phyloP scores from a whole-genome alignment of 2,888 invertebrate species.

The Stenurella melanura region DNA sequence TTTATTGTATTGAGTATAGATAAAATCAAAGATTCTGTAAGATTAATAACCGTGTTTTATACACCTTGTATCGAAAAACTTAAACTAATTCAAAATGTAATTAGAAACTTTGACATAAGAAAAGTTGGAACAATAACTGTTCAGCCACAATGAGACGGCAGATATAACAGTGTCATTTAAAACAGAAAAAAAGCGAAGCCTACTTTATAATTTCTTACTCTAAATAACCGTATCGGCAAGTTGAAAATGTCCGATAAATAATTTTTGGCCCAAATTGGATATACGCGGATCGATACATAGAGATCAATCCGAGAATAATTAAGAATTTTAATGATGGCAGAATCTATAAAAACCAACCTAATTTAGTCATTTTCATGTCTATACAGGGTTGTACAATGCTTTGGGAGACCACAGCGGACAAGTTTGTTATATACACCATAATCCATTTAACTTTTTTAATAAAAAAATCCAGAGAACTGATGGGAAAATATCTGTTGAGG shows the following conservation, averaged over 20 bases:
- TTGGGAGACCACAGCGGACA: no score
- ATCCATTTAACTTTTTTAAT: no score
- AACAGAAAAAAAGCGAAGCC: not conserved
- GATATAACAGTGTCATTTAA: conserved; percentile 12
- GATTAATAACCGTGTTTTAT: conserved; percentile 9
- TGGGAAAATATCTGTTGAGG: no score
- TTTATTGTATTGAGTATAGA: not conserved
- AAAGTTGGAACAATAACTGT: conserved; percentile 28
- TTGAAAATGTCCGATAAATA: not conserved
- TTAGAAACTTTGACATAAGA: conserved; percentile 22
- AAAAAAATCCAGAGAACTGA: no score
- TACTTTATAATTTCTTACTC: conserved; percentile 12
- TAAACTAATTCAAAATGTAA: conserved; percentile 8
- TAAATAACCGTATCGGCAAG: conserved; percentile 10
- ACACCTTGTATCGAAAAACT: conserved; percentile 9
- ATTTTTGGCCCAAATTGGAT: no score
- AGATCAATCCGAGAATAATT: no score
- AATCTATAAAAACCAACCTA: no score
- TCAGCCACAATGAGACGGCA: conserved; percentile 19
- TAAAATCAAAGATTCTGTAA: conserved; percentile 3
- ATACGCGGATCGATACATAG: no score
- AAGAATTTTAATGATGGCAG: no score
- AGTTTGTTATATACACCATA: no score
- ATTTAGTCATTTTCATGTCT: not conserved
- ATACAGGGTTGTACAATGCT: not conserved